These are phyloP conservation scores for Autographa gamma DNA, from an alignment of 2,888 invertebrate genomes.

Conservation along the genomic window DNA sequence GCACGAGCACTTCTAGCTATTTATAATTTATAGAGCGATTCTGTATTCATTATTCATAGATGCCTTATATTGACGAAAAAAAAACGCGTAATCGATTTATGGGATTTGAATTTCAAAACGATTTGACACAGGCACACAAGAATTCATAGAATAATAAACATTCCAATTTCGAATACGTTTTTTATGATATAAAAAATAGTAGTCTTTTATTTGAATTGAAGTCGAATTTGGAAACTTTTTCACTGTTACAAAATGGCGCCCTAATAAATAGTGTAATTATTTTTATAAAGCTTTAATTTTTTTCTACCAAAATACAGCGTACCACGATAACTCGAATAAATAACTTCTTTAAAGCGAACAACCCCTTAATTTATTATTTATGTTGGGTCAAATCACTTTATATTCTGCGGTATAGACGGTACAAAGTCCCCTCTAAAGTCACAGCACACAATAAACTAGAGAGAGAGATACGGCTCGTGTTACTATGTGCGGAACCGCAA, in stretches of 20 bases:
- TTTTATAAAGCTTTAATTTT: neutral
- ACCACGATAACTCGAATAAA: neutral
- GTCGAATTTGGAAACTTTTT: neutral
- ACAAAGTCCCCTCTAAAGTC: constrained; percentile 41
- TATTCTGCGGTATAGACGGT: constrained; percentile 11
- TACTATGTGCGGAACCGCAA: constrained; percentile 56
- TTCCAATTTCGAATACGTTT: constrained; percentile 2
- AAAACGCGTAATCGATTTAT: constrained; percentile 31
- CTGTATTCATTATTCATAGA: constrained; percentile 38
- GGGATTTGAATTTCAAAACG: constrained; percentile 35
- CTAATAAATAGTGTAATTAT: neutral
- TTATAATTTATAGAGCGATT: constrained; percentile 29
- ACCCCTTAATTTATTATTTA: constrained; percentile 27
- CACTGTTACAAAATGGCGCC: neutral
- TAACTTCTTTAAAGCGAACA: neutral
- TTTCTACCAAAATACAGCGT: neutral
- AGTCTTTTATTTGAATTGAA: neutral
- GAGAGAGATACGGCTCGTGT: constrained; percentile 48
- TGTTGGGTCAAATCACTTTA: constrained; percentile 17
- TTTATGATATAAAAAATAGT: neutral
- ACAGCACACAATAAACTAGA: constrained; percentile 55
- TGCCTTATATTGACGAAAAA: constrained; percentile 17
- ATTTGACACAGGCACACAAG: constrained; percentile 15
- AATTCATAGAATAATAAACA: constrained; percentile 14
- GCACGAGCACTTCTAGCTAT: constrained; percentile 11